phyloP scores from a whole-genome alignment of 2,113 vertebrate species.

The Hucho hucho region DNA sequence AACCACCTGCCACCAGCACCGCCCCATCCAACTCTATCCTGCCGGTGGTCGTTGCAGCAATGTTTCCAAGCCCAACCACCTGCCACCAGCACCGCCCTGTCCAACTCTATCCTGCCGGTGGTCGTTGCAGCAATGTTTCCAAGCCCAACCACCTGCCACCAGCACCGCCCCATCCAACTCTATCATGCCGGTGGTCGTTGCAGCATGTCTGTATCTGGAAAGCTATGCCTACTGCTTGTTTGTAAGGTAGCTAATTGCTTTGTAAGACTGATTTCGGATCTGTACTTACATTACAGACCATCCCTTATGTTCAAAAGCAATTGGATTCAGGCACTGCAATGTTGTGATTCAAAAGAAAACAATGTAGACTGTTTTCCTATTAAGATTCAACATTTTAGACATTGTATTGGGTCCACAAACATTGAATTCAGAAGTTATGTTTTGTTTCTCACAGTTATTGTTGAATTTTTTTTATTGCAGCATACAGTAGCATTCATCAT shows the following conservation, averaged over 20 bases:
- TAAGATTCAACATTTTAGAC: not conserved
- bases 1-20: not conserved
- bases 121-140: not conserved
- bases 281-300: not conserved
- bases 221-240: not conserved
- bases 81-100: not conserved
- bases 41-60: not conserved
- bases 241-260: not conserved
- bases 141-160: not conserved
- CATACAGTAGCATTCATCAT: too few relatives aligned
- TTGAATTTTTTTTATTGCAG: too few relatives aligned
- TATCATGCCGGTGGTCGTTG: constrained; percentile 1
- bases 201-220: constrained; percentile 12
- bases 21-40: not conserved
- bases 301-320: constrained; percentile 28
- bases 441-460: too few relatives aligned
- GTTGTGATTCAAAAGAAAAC: constrained; percentile 65
- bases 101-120: not conserved
- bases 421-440: too few relatives aligned
- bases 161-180: not conserved
- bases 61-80: not conserved
- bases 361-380: constrained; percentile 18
- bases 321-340: constrained; percentile 34
- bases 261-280: not conserved
- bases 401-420: not conserved